Percentiles rank a stretch among this genome's conserved stretches.
These are phyloP conservation scores for Patella pellucida DNA, from an alignment of 2,888 invertebrate genomes.

Conservation along the genomic window DNA sequence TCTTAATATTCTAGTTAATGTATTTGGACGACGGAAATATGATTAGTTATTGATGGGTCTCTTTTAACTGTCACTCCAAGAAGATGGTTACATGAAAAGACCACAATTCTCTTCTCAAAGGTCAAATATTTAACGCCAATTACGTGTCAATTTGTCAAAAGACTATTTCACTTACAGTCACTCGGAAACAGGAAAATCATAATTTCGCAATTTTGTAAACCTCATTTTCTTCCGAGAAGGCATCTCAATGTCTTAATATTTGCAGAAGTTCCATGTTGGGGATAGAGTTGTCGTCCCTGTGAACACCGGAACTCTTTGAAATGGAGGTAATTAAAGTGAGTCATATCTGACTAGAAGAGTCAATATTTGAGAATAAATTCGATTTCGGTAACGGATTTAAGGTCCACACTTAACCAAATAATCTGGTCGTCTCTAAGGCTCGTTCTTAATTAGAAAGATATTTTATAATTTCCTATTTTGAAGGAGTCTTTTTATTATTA, in stretches of 20 bases:
- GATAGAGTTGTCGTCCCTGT: conserved; percentile 2
- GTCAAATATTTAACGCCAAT: conserved; percentile 6
- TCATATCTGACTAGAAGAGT: background rate
- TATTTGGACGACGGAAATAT: too few species aligned
- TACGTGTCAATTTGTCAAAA: background rate
- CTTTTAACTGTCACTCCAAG: too few species aligned
- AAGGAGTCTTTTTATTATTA: too few species aligned
- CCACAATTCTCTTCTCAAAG: conserved; percentile 1
- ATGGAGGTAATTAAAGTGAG: conserved; percentile 8
- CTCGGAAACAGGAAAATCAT: conserved; percentile 2
- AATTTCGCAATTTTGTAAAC: conserved; percentile 3
- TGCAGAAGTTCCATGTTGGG: background rate
- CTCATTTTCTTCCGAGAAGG: background rate
- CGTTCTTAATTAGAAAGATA: too few species aligned
- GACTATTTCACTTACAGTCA: background rate
- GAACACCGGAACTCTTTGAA: background rate
- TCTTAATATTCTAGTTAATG: too few species aligned
- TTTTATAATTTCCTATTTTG: too few species aligned
- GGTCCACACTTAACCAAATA: too few species aligned
- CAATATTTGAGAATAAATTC: background rate
- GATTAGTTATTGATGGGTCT: too few species aligned
- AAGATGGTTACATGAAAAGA: background rate
- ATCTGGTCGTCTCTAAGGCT: too few species aligned
- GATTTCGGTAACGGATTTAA: too few species aligned
- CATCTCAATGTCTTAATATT: background rate